Evolutionary conservation across 2,888 invertebrate genomes (phyloP), one percentile per base, ranked within the genome.

Genomic region (Drosophila setosimentum): DNA sequence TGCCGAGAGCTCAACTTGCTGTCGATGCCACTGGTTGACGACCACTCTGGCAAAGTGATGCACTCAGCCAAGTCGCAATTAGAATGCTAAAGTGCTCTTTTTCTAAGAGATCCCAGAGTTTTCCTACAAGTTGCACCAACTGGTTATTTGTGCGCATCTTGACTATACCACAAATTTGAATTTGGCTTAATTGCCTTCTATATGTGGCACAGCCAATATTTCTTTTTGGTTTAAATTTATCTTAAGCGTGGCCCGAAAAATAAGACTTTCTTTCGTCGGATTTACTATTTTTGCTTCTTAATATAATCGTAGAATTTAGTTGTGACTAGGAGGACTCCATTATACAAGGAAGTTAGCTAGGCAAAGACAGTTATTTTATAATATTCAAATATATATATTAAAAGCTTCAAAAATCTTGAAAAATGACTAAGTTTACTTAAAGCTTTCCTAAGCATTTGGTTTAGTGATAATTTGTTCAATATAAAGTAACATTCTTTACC

Each of bases 1-100:
- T 40, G 62, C 53, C 33, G 50, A 70, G 51, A 53, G 61, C 70
- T 87, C 51, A 51, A 60, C 68, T 83, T 77, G 54, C 24, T 51
- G 73, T 66, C 35, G 48, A 74, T 51, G 68, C 35, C 48, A 83
- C 89, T 86, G 66, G 89, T 85, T 70, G 75, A 82, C 55, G 70
- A 83, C 45, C 45, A 85, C 75, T 89, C 78, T 51, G 49, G 35
- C 58, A 63, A 70, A 79, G 68, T 80, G 59, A 57, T 62, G 69
- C 70, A 78, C 80, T 88, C 77, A 68, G 61, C 57, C 59, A 70
- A 72, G 73, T 68, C 61, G 54, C 45, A 87, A 63, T 75, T 74
- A 75, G 74, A 73, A 71, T 70, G 33, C 54, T 86, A 49, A 87
- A 89, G 87, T 75, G 78, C 35, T 54, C 45, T 45, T 45, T 27